Evolutionary conservation across 2,888 invertebrate species (phyloP), one percentile per base, ranked within the genome.

Genomic region (Bugula neritina): DNA sequence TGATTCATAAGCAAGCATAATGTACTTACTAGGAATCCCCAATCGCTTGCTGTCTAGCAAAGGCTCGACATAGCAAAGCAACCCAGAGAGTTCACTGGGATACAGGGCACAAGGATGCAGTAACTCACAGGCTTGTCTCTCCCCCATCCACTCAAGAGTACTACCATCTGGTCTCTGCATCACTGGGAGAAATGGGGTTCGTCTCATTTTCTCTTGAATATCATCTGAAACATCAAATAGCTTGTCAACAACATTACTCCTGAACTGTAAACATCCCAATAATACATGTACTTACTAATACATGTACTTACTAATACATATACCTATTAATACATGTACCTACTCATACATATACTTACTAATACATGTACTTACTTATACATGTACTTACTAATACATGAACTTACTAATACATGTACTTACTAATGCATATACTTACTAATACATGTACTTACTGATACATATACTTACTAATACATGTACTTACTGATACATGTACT

Each of bases 51-150:
- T 54, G 23, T 70, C 70, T 29, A 70, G 35, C 2, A 70, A 23
- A 10, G 70, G 70, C 10, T 70, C 27, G 3, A 70, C 52, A 43
- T 25, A 70, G 25, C 70, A 70, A 3, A 70, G 35, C 3, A 70
- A 10, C 5, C 52, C 5, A 17, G 2, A 54, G 2, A 23, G 2
- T 17, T 29, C 29, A 31, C 52, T 54, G 5, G 70, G 70, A 29
- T 54, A 70, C 3, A 70, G 43, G 3, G 5, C 23, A 10, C 29
- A 17, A 25, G 70, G 54, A 43, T 35, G 5, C 35, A 70, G 31
- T 2, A 70, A 5, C 2, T 25, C 21, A 34, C 27, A 43, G 23
- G 5, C 54, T 5, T 35, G 52, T 25, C 23, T 54, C 17, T 70
- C 70, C 23, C 5, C 70, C 2, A 25, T 25, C 70, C 70, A 70